Evolutionary conservation across 2,888 invertebrate species (phyloP), one percentile per base, ranked within the genome.

Genomic region (Habroteleia sp.): DNA sequence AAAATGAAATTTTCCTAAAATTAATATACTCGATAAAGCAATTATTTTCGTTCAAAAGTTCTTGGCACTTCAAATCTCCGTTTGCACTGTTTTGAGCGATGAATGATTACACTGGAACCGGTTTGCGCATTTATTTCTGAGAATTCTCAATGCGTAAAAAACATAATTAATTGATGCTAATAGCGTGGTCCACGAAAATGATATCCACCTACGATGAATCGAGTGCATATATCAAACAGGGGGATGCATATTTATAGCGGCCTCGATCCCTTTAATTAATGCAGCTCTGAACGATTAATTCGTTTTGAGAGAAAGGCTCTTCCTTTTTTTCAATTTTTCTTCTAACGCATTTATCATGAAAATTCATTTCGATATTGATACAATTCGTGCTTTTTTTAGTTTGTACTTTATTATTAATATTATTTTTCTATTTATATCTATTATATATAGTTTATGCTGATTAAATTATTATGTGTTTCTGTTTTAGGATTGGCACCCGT

Each of bases 401-500:
- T 20, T 29, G 29, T 29, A n/a, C 10, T 29, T 29, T 8, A 8
- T 29, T 29, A 29, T 1, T 8, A 29, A 20, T 20, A 20, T 20
- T 20, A n/a, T n/a, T n/a, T n/a, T n/a, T n/a, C n/a, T n/a, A n/a
- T n/a, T n/a, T n/a, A n/a, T n/a, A n/a, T n/a, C n/a, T n/a, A n/a
- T n/a, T n/a, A n/a, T n/a, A n/a, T n/a, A n/a, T n/a, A n/a, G n/a
- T n/a, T n/a, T n/a, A n/a, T n/a, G n/a, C n/a, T n/a, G n/a, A n/a
- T n/a, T n/a, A n/a, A n/a, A n/a, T n/a, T n/a, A 25, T 6, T 2
- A 20, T 54, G 11, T 8, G 52, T 54, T n/a, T 33, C 33, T 77
- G 89, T 92, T 62, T 90, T 92, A 3, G 93, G 92, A 79, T 82
- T 92, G 81, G 91, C 92, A 33, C 91, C 92, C 3, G 92, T 93